phyloP scores from a whole-genome alignment of 2,113 vertebrate species.

The human (Homo sapiens) region GRCh38 chr15:65071001-65071500 shows the following conservation, averaged over 20 bases:
- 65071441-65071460: constrained; percentile 47
- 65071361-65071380: constrained; percentile 63
- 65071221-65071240: background rate
- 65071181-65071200: background rate
- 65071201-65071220: background rate
- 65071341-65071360: constrained; percentile 74
- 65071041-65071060: background rate
- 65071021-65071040: background rate
- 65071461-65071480: background rate
- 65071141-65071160: background rate
- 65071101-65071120: background rate
- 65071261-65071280: background rate
- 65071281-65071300: background rate
- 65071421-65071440: constrained; percentile 51
- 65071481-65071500: background rate
- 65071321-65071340: constrained; percentile 21
- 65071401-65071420: constrained; percentile 62
- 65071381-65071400: constrained; percentile 55
- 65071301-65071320: background rate
- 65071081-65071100: background rate
- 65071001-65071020: background rate
- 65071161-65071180: background rate
- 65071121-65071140: background rate
- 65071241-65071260: background rate
- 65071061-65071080: background rate